phyloP scores from a whole-genome alignment of 2,888 invertebrate species.

The Caenorhabditis sp. region DNA sequence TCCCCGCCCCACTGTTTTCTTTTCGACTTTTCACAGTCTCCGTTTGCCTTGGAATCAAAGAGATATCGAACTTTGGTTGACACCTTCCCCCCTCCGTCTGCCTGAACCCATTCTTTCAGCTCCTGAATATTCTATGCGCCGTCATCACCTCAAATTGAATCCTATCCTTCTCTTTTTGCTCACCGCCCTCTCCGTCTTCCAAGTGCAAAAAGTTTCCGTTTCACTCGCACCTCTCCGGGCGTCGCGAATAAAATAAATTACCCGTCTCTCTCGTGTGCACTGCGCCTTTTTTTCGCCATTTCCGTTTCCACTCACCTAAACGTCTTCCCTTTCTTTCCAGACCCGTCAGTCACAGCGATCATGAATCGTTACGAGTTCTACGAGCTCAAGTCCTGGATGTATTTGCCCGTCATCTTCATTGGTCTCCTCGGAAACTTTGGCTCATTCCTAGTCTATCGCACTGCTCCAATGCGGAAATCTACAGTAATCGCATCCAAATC shows the following conservation, averaged over 20 bases:
- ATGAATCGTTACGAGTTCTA: slow-evolving; percentile 55
- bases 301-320: slow-evolving; percentile 38
- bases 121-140: slow-evolving; percentile 31
- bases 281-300: slow-evolving; percentile 15
- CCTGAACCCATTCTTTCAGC: slow-evolving; percentile 3
- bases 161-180: slow-evolving; percentile 8
- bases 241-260: slow-evolving; percentile 48
- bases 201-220: slow-evolving; percentile 48
- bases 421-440: slow-evolving; percentile 58
- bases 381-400: slow-evolving; percentile 52
- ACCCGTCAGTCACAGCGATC: slow-evolving; percentile 10
- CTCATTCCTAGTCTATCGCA: slow-evolving; percentile 49
- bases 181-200: slow-evolving; percentile 2
- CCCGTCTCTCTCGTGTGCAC: slow-evolving; percentile 1
- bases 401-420: slow-evolving; percentile 46
- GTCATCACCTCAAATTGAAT: slow-evolving; percentile 45
- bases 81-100: neutral
- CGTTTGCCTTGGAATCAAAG: no score
- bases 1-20: neutral
- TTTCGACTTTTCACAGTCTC: neutral
- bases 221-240: slow-evolving; percentile 29
- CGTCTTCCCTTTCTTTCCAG: slow-evolving; percentile 22
- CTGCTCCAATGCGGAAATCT: slow-evolving; percentile 49
- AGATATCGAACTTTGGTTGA: neutral
- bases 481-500: slow-evolving; percentile 27